These are phyloP conservation scores for Macrosiphum euphorbiae DNA, from an alignment of 2,888 invertebrate species.

Conservation along the genomic window DNA sequence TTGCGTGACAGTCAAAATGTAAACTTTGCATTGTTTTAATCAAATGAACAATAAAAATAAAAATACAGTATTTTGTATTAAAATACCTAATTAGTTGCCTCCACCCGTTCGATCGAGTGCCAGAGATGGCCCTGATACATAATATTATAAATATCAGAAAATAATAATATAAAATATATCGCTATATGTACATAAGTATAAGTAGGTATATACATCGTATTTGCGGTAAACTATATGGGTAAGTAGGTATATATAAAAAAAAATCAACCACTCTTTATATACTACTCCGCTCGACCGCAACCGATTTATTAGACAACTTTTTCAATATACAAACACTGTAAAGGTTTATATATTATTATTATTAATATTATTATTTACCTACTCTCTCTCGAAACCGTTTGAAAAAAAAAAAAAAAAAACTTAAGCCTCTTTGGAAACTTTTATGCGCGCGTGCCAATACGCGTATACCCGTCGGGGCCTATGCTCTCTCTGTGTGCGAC, in stretches of 20 bases:
- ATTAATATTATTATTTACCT: constrained; percentile 23
- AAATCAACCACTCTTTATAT: background rate
- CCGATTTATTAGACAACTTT: constrained; percentile 60
- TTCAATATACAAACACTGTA: constrained; percentile 50
- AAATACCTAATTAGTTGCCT: background rate
- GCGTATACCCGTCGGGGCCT: background rate
- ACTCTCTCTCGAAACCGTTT: background rate
- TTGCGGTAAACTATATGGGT: background rate
- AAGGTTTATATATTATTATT: constrained; percentile 34
- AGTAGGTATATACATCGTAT: background rate
- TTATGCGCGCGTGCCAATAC: constrained; percentile 3
- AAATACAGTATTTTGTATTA: background rate
- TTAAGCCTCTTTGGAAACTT: constrained; percentile 33
- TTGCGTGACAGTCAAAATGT: background rate
- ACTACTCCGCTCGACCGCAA: background rate
- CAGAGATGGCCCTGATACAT: background rate
- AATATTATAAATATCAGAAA: background rate
- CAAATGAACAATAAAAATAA: background rate
- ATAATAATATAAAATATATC: background rate
- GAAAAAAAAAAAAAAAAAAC: constrained; percentile 5
- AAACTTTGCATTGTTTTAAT: background rate
- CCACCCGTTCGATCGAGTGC: too few species aligned
- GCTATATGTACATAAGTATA: background rate
- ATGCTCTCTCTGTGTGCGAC: background rate
- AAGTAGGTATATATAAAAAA: background rate